These are phyloP conservation scores for Volucella bombylans DNA, from an alignment of 2,888 invertebrate species.

Conservation along the genomic window DNA sequence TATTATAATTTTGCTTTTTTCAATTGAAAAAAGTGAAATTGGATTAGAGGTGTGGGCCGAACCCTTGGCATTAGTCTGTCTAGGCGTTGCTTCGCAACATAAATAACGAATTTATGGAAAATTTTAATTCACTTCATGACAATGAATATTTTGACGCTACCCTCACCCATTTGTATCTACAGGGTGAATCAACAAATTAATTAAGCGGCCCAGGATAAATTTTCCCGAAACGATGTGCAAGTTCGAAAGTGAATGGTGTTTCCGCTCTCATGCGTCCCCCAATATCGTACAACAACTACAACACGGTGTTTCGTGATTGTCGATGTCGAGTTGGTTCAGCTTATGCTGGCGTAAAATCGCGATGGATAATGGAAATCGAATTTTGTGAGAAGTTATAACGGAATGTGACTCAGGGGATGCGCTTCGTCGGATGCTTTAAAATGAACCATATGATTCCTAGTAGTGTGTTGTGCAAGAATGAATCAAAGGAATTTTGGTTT, in stretches of 20 bases:
- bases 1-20: conserved; percentile 6
- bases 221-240: conserved; percentile 17
- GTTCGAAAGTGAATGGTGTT: not conserved
- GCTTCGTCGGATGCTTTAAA: conserved; percentile 26
- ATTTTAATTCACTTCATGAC: conserved; percentile 72
- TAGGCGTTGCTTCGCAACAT: conserved; percentile 52
- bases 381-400: conserved; percentile 56
- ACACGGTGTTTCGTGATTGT: conserved; percentile 17
- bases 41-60: conserved; percentile 29
- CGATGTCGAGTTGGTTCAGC: conserved; percentile 17
- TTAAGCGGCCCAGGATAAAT: conserved; percentile 42
- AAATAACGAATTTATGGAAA: conserved; percentile 53
- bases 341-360: conserved; percentile 71
- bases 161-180: conserved; percentile 41
- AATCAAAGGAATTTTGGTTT: too few species aligned
- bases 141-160: conserved; percentile 70
- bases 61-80: conserved; percentile 41
- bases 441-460: conserved; percentile 34
- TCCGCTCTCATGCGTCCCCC: conserved; percentile 4
- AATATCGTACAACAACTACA: conserved; percentile 13
- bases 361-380: conserved; percentile 70
- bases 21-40: conserved; percentile 32
- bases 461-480: conserved; percentile 35
- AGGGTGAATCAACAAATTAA: conserved; percentile 69
- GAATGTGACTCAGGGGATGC: conserved; percentile 56